Evolutionary conservation across 2,113 vertebrate species (phyloP).

Genomic region (Epinephelus cyanopodus): DNA sequence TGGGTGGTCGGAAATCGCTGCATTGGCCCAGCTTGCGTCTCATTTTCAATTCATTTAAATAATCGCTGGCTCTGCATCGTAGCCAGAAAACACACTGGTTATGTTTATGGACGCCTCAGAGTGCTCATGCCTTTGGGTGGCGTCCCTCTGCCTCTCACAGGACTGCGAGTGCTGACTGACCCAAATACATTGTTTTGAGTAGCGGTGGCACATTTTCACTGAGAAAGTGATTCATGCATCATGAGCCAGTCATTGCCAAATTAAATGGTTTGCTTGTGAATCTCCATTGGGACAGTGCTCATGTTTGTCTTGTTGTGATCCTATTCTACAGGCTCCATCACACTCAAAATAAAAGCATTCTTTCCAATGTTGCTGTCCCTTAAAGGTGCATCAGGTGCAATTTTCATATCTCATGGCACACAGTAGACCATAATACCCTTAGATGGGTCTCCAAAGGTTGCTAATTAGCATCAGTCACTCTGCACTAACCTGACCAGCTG

Average conservation of each 20-base stretch:
- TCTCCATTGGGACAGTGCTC: conserved; percentile 24
- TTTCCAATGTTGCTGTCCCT: not conserved
- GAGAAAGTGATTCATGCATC: conserved; percentile 56
- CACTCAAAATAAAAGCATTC: not conserved
- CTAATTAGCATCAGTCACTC: conserved; percentile 24
- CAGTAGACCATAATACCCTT: conserved; percentile 1
- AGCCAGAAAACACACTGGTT: conserved; percentile 44
- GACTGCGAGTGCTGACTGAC: conserved; percentile 66
- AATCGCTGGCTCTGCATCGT: conserved; percentile 5
- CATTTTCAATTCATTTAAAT: conserved; percentile 61
- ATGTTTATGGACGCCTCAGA: conserved; percentile 37
- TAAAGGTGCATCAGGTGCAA: conserved; percentile 10
- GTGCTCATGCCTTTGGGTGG: conserved; percentile 62
- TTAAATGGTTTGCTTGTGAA: conserved; percentile 52
- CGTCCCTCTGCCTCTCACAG: conserved; percentile 60
- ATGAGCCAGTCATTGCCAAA: conserved; percentile 40
- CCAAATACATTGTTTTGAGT: conserved; percentile 73
- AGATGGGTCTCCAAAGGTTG: conserved; percentile 10
- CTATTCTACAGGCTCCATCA: not conserved
- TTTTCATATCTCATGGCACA: not conserved
- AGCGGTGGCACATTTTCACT: conserved; percentile 61
- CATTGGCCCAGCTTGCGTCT: conserved; percentile 45
- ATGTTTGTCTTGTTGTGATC: conserved; percentile 21
- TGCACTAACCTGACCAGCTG: conserved; percentile 6
- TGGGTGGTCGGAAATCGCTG: conserved; percentile 54